phyloP scores from a whole-genome alignment of 2,113 vertebrate species.

The Electrona antarctica region DNA sequence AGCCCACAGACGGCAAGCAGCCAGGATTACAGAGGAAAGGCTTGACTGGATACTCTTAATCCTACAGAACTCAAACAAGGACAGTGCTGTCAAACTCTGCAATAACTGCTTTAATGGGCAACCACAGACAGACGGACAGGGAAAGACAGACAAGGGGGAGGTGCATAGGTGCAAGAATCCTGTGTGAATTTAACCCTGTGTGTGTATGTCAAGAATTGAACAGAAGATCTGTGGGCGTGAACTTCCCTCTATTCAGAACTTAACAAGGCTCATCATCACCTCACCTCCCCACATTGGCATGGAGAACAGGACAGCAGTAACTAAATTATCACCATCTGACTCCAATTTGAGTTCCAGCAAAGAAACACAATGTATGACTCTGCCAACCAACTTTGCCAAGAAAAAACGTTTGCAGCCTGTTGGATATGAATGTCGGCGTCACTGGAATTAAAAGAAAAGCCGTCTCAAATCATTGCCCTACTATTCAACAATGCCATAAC shows the following conservation, averaged over 20 bases:
- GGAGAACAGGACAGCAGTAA: slow-evolving; percentile 1
- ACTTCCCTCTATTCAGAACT: too few relatives aligned
- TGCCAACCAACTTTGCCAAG: background rate
- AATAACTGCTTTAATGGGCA: slow-evolving; percentile 27
- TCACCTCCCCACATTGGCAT: background rate
- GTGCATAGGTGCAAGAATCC: too few relatives aligned
- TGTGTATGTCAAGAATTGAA: too few relatives aligned
- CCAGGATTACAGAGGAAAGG: slow-evolving; percentile 30
- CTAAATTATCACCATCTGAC: slow-evolving; percentile 15
- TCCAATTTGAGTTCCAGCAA: background rate
- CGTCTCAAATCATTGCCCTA: too few relatives aligned
- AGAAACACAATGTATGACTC: background rate
- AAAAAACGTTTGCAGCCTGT: background rate
- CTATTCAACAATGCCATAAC: too few relatives aligned
- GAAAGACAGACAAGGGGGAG: background rate
- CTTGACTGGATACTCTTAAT: slow-evolving; percentile 36
- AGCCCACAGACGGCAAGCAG: background rate
- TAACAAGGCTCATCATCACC: background rate
- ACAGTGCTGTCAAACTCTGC: slow-evolving; percentile 39
- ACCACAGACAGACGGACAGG: background rate
- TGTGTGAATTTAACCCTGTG: too few relatives aligned
- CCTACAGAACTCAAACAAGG: slow-evolving; percentile 27
- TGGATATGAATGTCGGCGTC: too few relatives aligned
- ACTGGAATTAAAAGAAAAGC: background rate
- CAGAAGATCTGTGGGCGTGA: too few relatives aligned